phyloP scores from a whole-genome alignment of 2,797 vertebrate species.

The Lutjanus campechanus region DNA sequence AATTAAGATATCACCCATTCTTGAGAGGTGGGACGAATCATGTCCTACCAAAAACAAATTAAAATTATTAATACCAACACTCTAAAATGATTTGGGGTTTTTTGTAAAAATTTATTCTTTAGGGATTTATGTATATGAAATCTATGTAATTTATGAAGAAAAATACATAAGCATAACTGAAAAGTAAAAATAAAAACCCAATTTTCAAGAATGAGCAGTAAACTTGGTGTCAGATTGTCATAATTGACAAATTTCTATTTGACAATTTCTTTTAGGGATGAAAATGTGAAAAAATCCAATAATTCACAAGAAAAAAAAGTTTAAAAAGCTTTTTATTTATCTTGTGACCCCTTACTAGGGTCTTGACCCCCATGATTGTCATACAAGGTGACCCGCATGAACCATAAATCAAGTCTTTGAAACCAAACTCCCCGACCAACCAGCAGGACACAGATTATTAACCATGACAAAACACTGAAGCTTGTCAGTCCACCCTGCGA shows the following conservation, averaged over 20 bases:
- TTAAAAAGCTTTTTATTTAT: background rate
- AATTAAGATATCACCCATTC: no score
- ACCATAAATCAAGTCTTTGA: constrained; percentile 43
- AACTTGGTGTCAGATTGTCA: background rate
- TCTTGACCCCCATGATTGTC: background rate
- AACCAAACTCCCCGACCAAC: constrained; percentile 10
- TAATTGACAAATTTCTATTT: background rate
- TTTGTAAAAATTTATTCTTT: no score
- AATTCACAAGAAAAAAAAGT: background rate
- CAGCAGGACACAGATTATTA: constrained; percentile 40
- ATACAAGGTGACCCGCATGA: constrained; percentile 7
- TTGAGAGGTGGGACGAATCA: no score
- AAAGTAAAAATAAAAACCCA: no score
- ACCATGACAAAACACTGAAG: constrained; percentile 22
- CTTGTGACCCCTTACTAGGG: background rate
- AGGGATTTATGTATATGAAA: no score
- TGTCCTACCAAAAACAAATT: no score
- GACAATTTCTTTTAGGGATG: background rate
- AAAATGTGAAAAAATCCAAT: background rate
- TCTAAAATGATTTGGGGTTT: no score
- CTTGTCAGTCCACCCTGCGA: constrained; percentile 6
- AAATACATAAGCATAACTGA: no score
- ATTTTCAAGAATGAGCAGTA: no score
- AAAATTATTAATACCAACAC: no score
- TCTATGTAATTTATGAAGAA: no score